Conservation (phyloP, 2,888 invertebrate genomes). For the Myopa tessellatipennis region DNA sequence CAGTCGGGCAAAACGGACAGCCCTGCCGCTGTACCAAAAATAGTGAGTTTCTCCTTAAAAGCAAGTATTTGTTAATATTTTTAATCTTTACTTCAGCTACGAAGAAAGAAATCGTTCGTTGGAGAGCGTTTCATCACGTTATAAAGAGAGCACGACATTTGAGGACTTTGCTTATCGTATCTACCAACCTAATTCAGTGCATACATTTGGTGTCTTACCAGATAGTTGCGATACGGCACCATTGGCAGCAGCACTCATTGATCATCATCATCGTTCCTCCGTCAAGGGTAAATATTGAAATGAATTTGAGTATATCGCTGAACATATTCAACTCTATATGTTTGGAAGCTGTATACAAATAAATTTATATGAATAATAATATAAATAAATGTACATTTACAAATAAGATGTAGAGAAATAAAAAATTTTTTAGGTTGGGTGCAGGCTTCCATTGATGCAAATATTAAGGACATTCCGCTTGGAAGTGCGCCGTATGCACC, state of each 20-base stretch:
- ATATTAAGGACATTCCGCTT: conserved; percentile 56
- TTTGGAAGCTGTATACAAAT: not conserved
- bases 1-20: conserved; percentile 89
- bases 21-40: conserved; percentile 90
- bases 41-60: conserved; percentile 73
- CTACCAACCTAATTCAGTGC: conserved; percentile 74
- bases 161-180: conserved; percentile 86
- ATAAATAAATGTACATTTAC: too few relatives aligned
- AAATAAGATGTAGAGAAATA: too few relatives aligned
- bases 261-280: conserved; percentile 67
- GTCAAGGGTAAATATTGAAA: conserved; percentile 59
- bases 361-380: too few relatives aligned
- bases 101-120: conserved; percentile 89
- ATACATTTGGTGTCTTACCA: conserved; percentile 55
- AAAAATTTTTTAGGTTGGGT: conserved; percentile 60
- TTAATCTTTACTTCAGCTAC: conserved; percentile 73
- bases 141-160: conserved; percentile 89
- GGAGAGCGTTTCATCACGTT: conserved; percentile 85
- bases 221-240: conserved; percentile 64
- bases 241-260: conserved; percentile 74
- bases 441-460: conserved; percentile 63
- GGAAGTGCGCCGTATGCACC: conserved; percentile 59
- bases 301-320: not conserved
- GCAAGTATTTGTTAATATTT: not conserved
- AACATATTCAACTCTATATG: not conserved